Percentiles rank a stretch among this genome's conserved stretches.
Evolutionary conservation across 92 coral and sea anemone species (phyloP).

Genomic region (Plumapathes pennacea): DNA sequence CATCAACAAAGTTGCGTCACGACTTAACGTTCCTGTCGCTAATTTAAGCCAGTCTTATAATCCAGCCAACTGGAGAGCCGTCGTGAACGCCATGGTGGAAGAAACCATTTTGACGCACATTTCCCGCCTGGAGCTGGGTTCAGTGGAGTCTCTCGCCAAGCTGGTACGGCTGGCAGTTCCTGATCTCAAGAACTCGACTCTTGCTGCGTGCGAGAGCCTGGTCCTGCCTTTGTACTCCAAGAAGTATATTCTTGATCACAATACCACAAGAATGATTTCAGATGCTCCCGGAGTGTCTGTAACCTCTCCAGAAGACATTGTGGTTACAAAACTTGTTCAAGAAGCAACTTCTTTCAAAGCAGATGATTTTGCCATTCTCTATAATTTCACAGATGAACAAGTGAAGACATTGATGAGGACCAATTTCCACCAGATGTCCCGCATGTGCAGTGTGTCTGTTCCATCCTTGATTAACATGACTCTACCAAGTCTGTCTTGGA

Average conservation of each 20-base stretch:
- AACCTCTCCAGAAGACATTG: background rate
- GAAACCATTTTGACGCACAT: slow-evolving; percentile 49
- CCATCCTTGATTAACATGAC: slow-evolving; percentile 15
- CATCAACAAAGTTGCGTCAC: slow-evolving; percentile 37
- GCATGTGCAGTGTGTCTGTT: slow-evolving; percentile 30
- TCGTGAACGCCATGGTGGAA: slow-evolving; percentile 56
- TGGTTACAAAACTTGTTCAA: background rate
- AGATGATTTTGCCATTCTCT: slow-evolving; percentile 51
- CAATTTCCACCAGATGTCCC: slow-evolving; percentile 41
- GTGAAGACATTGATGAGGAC: slow-evolving; percentile 25
- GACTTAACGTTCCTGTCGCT: slow-evolving; percentile 33
- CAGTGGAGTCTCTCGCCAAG: slow-evolving; percentile 36
- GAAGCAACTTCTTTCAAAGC: slow-evolving; percentile 4
- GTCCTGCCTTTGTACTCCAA: slow-evolving; percentile 32
- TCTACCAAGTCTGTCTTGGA: slow-evolving; percentile 39
- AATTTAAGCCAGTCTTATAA: slow-evolving; percentile 53
- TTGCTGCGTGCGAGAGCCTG: slow-evolving; percentile 19
- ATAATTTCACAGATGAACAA: slow-evolving; percentile 55
- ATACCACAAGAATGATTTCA: slow-evolving; percentile 15
- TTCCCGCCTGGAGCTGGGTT: slow-evolving; percentile 11
- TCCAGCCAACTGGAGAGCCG: slow-evolving; percentile 58
- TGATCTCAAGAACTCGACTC: slow-evolving; percentile 42
- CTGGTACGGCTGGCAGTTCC: slow-evolving; percentile 21
- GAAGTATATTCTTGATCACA: slow-evolving; percentile 34
- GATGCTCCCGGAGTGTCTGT: slow-evolving; percentile 10